Percentiles rank a stretch among this genome's conserved stretches.
Conservation (phyloP, 2,888 invertebrate genomes). For the Celastrina argiolus region DNA sequence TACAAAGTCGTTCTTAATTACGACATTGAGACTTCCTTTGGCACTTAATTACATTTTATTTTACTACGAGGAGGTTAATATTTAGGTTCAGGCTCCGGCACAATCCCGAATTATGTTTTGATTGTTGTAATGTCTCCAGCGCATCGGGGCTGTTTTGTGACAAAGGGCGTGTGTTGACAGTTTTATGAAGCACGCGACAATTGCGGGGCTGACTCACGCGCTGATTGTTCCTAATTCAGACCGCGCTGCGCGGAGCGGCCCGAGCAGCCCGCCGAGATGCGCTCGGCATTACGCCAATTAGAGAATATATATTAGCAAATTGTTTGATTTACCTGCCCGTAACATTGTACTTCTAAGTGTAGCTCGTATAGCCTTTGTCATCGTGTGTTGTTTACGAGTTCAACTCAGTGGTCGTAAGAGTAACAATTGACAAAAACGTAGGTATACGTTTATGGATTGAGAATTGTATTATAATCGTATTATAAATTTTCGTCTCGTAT, state of each 20-base stretch:
- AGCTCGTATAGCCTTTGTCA: neutral
- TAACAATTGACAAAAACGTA: too few relatives aligned
- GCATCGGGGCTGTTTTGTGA: neutral
- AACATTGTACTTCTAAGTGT: neutral
- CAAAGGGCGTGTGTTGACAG: neutral
- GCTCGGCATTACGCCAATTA: neutral
- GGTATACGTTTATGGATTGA: too few relatives aligned
- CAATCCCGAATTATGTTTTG: neutral
- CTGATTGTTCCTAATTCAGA: conserved; percentile 11
- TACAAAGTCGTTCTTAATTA: neutral
- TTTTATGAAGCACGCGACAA: neutral
- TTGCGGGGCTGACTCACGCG: neutral
- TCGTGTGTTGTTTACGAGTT: too few relatives aligned
- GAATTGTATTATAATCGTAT: too few relatives aligned
- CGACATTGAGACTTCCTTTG: conserved; percentile 4
- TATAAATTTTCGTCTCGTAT: too few relatives aligned
- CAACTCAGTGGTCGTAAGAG: too few relatives aligned
- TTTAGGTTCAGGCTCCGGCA: neutral
- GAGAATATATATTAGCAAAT: neutral
- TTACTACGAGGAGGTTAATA: neutral
- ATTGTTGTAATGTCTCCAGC: neutral
- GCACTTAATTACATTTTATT: neutral
- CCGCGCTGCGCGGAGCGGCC: neutral
- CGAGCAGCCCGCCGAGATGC: neutral
- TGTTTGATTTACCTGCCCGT: neutral